A percentile compares a stretch with the other conserved stretches of the same genome.
These are phyloP conservation scores for Sardina pilchardus DNA, from an alignment of 2,113 vertebrate species.

Conservation along the genomic window DNA sequence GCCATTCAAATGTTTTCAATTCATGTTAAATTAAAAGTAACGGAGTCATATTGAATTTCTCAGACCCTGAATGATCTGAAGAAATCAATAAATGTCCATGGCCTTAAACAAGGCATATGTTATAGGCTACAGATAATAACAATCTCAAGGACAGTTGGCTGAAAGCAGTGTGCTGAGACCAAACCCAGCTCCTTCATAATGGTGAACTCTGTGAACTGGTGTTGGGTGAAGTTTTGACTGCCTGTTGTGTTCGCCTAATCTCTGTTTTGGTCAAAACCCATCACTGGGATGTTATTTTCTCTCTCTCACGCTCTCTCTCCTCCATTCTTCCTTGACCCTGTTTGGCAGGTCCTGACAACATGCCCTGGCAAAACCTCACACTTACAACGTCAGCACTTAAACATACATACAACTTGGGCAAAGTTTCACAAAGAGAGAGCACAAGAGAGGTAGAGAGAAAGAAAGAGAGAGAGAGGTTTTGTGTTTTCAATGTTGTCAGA, in stretches of 20 bases:
- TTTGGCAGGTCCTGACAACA: not conserved
- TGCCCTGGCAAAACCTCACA: not conserved
- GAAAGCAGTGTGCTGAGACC: too few species aligned
- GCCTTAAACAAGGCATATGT: not conserved
- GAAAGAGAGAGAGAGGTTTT: not conserved
- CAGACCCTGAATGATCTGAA: not conserved
- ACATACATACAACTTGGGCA: not conserved
- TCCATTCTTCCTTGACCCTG: not conserved
- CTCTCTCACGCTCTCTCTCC: not conserved
- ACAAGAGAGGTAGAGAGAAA: not conserved
- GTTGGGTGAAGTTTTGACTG: not conserved
- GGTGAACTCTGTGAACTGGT: not conserved
- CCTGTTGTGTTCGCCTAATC: not conserved
- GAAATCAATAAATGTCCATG: not conserved
- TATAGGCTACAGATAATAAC: not conserved
- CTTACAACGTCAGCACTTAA: not conserved
- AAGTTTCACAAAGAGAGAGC: not conserved
- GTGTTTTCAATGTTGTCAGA: not conserved
- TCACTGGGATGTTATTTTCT: not conserved
- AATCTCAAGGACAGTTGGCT: not conserved
- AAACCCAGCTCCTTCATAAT: too few species aligned
- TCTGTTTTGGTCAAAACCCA: not conserved
- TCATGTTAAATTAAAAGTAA: not conserved
- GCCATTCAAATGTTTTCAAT: not conserved
- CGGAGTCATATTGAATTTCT: not conserved